phyloP scores from a whole-genome alignment of 1,140 invertebrate genomes.

The Trialeurodes vaporariorum region DNA sequence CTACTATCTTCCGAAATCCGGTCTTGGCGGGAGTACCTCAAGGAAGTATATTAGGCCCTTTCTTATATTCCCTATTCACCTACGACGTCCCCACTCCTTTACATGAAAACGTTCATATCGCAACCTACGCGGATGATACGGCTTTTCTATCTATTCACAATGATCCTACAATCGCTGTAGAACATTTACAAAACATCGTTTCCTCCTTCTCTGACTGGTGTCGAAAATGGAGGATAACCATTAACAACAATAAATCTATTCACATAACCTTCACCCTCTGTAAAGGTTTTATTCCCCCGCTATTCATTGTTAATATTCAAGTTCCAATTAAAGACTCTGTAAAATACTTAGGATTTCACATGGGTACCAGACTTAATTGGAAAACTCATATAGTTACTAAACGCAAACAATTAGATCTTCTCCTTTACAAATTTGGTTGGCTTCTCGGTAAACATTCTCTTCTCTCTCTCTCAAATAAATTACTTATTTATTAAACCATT shows the following conservation, averaged over 20 bases:
- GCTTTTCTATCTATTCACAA: neutral
- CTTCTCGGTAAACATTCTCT: too few species aligned
- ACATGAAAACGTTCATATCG: neutral
- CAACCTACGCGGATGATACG: neutral
- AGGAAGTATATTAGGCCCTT: neutral
- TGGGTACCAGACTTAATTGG: neutral
- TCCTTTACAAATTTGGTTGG: too few species aligned
- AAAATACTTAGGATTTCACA: neutral
- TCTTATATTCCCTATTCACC: neutral
- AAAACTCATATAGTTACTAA: neutral
- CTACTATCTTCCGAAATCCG: too few species aligned
- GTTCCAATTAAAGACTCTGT: neutral
- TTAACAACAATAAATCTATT: neutral
- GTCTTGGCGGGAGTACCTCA: neutral
- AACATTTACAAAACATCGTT: neutral
- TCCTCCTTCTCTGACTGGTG: neutral
- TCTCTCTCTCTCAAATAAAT: too few species aligned
- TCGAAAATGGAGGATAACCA: neutral
- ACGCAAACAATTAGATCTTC: too few species aligned
- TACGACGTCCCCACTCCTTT: neutral
- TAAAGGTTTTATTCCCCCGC: neutral
- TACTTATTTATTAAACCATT: too few species aligned
- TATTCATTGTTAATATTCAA: too few species aligned
- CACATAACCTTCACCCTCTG: neutral
- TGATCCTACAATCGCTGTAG: neutral